These are phyloP conservation scores for Gavia stellata DNA, from an alignment of 2,113 vertebrate species.

Conservation along the genomic window DNA sequence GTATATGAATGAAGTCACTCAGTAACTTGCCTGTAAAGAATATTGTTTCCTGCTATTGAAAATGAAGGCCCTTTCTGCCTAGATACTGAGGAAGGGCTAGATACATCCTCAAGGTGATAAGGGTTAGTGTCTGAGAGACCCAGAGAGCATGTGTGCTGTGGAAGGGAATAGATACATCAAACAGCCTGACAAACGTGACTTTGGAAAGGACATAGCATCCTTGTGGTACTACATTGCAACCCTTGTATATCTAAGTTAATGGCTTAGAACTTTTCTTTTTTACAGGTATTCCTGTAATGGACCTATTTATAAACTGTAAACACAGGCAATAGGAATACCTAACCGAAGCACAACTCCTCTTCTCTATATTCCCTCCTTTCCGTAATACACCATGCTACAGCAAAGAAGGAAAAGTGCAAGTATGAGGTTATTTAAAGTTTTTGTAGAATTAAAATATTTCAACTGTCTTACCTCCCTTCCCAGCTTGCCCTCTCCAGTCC, in stretches of 20 bases:
- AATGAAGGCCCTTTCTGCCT: neutral
- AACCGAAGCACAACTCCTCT: neutral
- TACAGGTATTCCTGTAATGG: neutral
- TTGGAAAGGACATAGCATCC: neutral
- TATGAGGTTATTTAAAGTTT: neutral
- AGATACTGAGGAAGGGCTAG: neutral
- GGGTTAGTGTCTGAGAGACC: neutral
- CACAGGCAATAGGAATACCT: neutral
- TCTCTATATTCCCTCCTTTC: neutral
- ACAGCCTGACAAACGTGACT: neutral
- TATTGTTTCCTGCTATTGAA: neutral
- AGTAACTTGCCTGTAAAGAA: neutral
- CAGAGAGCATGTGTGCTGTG: rapidly evolving
- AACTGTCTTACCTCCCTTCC: neutral
- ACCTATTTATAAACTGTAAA: neutral
- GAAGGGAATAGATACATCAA: neutral
- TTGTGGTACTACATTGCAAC: neutral
- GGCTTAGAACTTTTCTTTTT: neutral
- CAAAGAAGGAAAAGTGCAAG: neutral
- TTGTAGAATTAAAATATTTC: neutral
- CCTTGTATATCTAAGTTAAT: neutral
- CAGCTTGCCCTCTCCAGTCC: neutral
- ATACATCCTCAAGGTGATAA: neutral
- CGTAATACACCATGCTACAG: neutral
- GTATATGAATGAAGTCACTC: neutral